Evolutionary conservation across 2,797 vertebrate genomes (phyloP).

Genomic region (Salmo trutta): DNA sequence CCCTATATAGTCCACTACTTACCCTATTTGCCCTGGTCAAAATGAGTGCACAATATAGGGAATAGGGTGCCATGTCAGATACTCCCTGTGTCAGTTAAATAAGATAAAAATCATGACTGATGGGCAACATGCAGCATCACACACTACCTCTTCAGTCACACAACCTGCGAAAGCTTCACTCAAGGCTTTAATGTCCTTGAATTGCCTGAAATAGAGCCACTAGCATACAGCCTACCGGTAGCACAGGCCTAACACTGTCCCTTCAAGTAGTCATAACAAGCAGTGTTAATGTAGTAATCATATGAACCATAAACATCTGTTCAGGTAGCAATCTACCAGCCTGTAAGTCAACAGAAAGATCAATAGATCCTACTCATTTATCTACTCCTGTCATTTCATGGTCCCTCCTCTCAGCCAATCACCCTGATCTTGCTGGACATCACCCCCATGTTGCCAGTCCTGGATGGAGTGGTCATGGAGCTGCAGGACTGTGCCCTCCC

Average conservation of each 20-base stretch:
- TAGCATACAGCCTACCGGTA: too few relatives aligned
- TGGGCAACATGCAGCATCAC: neutral
- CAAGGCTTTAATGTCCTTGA: neutral
- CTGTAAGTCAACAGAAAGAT: neutral
- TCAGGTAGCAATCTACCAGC: too few relatives aligned
- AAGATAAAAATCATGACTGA: too few relatives aligned
- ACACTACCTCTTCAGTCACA: neutral
- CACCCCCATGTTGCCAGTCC: constrained; percentile 88
- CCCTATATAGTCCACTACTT: neutral
- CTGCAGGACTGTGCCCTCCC: constrained; percentile 94
- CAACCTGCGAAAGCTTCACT: neutral
- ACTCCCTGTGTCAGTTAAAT: too few relatives aligned
- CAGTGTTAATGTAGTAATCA: too few relatives aligned
- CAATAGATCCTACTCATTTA: neutral
- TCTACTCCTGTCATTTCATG: neutral
- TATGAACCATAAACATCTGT: too few relatives aligned
- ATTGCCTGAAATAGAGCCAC: too few relatives aligned
- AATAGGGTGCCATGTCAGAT: neutral
- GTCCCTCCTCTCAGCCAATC: constrained; percentile 77
- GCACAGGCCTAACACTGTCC: too few relatives aligned
- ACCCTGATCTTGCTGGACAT: constrained; percentile 90
- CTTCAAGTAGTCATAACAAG: too few relatives aligned
- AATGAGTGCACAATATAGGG: neutral
- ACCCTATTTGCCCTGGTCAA: neutral
- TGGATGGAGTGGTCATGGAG: constrained; percentile 95